Percentiles rank a stretch among this genome's conserved stretches.
Evolutionary conservation across 1,140 invertebrate species (phyloP).

Genomic region (Tetragonula clypearis): DNA sequence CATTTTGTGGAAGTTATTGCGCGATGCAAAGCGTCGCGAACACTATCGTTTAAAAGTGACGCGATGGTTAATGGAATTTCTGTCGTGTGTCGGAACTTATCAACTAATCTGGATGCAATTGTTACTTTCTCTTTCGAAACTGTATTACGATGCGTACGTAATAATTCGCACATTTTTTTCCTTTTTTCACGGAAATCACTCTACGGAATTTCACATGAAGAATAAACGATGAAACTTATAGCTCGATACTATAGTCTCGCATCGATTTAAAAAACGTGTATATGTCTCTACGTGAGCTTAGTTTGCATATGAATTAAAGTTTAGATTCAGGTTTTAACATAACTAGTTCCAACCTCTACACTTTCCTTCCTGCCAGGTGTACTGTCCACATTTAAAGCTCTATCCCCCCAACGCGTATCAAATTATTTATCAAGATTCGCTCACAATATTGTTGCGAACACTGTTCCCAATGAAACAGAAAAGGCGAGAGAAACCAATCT

Average conservation of each 20-base stretch:
- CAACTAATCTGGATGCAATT: no score
- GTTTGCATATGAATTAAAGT: constrained; percentile 7
- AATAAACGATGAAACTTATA: neutral
- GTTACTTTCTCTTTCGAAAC: no score
- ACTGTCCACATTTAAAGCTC: neutral
- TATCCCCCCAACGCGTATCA: no score
- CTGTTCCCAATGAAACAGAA: no score
- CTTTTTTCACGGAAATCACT: neutral
- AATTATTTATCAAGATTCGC: neutral
- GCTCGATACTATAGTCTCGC: no score
- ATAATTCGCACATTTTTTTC: neutral
- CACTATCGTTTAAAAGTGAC: neutral
- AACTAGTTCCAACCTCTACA: neutral
- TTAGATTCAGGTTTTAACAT: neutral
- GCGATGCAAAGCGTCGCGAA: neutral
- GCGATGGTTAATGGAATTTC: neutral
- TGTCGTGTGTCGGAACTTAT: neutral
- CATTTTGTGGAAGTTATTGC: neutral
- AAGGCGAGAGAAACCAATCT: neutral
- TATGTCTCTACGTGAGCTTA: no score
- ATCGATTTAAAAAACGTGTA: neutral
- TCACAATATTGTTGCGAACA: neutral
- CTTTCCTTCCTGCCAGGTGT: neutral
- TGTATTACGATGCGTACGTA: neutral
- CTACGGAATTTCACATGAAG: neutral